A percentile compares a stretch with the other conserved stretches of the same genome.
These are phyloP conservation scores for Vicugna pacos DNA, from an alignment of 2,113 vertebrate genomes.

Conservation along the genomic window DNA sequence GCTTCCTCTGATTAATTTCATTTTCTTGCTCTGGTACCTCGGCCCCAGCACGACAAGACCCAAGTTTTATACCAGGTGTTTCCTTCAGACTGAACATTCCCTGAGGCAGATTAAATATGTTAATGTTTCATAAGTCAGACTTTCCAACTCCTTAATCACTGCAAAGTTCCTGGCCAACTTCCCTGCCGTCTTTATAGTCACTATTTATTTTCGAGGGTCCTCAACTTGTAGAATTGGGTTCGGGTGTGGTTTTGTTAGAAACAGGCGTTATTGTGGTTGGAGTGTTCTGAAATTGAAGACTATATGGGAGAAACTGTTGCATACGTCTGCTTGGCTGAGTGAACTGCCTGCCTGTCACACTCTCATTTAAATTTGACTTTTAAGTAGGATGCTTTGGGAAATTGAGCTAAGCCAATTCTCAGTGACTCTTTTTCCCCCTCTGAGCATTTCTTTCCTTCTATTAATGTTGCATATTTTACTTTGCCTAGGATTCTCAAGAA, in stretches of 20 bases:
- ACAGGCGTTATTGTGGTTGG: not conserved
- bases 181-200: not conserved
- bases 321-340: slow-evolving; percentile 49
- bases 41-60: not conserved
- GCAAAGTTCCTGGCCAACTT: slow-evolving; percentile 19
- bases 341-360: slow-evolving; percentile 37
- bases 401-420: not conserved
- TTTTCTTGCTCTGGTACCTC: not conserved
- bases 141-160: slow-evolving; percentile 28
- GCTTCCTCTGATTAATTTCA: slow-evolving; percentile 16
- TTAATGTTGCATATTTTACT: slow-evolving; percentile 63
- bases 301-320: not conserved
- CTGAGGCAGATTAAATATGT: not conserved
- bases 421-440: not conserved
- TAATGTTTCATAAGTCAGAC: slow-evolving; percentile 51
- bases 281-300: slow-evolving; percentile 42
- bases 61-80: slow-evolving; percentile 59
- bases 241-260: slow-evolving; percentile 19
- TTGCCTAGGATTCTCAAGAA: slow-evolving; percentile 86
- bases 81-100: slow-evolving; percentile 56
- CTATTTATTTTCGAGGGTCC: slow-evolving; percentile 9
- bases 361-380: slow-evolving; percentile 58
- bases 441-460: slow-evolving; percentile 20
- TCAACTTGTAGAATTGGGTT: not conserved
- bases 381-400: not conserved